Percentiles rank a stretch among this genome's conserved stretches.
phyloP scores from a whole-genome alignment of 2,113 vertebrate species.

The Sylvilagus bachmani region DNA sequence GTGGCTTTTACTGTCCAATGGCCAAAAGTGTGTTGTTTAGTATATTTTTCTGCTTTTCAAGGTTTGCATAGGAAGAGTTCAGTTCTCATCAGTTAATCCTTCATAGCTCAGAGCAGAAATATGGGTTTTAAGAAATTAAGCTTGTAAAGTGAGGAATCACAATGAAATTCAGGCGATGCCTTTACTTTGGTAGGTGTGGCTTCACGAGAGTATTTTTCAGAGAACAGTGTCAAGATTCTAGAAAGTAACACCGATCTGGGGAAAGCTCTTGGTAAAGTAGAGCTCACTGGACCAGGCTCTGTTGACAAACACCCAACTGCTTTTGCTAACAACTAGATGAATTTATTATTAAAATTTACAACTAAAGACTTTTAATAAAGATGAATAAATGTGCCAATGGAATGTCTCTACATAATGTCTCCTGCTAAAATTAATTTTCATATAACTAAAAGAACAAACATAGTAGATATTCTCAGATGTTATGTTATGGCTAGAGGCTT shows the following conservation, averaged over 20 bases:
- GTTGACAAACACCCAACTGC: background rate
- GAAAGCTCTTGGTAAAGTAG: background rate
- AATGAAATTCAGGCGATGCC: background rate
- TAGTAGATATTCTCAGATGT: background rate
- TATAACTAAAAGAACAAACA: background rate
- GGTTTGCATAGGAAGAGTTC: background rate
- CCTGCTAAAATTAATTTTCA: constrained; percentile 1
- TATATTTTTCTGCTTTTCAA: constrained; percentile 1
- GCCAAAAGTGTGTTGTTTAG: background rate
- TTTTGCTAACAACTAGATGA: background rate
- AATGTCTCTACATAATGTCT: background rate
- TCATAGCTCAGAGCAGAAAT: background rate
- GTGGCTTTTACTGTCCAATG: background rate
- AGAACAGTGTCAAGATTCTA: background rate
- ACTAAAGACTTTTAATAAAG: background rate
- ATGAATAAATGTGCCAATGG: background rate
- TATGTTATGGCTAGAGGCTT: background rate
- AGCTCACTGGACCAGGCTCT: background rate
- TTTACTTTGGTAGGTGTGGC: background rate
- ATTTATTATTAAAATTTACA: background rate
- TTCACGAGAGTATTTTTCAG: background rate
- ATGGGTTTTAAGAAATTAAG: background rate
- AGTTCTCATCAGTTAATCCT: background rate
- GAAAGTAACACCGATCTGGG: background rate
- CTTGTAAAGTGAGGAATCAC: background rate